phyloP scores from a whole-genome alignment of 2,797 vertebrate species.

The Typhlichthys subterraneus region DNA sequence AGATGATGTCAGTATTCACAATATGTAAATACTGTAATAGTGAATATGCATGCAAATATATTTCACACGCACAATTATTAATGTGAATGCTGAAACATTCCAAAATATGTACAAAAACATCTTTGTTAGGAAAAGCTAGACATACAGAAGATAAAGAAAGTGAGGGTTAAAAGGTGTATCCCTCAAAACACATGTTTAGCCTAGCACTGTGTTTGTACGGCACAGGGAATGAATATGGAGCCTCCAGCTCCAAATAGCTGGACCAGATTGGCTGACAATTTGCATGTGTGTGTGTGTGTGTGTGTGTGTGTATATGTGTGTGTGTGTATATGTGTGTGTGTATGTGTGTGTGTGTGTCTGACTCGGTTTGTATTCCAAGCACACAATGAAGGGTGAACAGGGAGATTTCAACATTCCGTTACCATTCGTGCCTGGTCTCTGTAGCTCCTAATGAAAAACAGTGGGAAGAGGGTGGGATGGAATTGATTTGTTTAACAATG shows the following conservation, averaged over 20 bases:
- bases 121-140: conserved; percentile 41
- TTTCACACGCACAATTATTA: no score
- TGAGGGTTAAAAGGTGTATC: conserved; percentile 45
- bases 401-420: conserved; percentile 75
- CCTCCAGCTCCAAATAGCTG: conserved; percentile 53
- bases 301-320: conserved; percentile 64
- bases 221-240: conserved; percentile 70
- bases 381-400: conserved; percentile 67
- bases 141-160: conserved; percentile 48
- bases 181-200: conserved; percentile 63
- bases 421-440: conserved; percentile 69
- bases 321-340: conserved; percentile 60
- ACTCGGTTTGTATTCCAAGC: conserved; percentile 71
- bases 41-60: no score
- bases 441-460: conserved; percentile 75
- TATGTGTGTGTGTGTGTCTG: conserved; percentile 62
- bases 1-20: no score
- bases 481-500: conserved; percentile 80
- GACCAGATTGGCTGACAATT: conserved; percentile 68
- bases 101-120: no score
- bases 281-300: conserved; percentile 71
- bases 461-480: conserved; percentile 72
- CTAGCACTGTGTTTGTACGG: conserved; percentile 52
- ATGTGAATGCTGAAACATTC: no score
- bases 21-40: no score